Percentiles rank a stretch among this genome's conserved stretches.
These are phyloP conservation scores for Lycopodina hypogea DNA, from an alignment of 37 sponge, comb jelly and placozoan species.

Conservation along the genomic window DNA sequence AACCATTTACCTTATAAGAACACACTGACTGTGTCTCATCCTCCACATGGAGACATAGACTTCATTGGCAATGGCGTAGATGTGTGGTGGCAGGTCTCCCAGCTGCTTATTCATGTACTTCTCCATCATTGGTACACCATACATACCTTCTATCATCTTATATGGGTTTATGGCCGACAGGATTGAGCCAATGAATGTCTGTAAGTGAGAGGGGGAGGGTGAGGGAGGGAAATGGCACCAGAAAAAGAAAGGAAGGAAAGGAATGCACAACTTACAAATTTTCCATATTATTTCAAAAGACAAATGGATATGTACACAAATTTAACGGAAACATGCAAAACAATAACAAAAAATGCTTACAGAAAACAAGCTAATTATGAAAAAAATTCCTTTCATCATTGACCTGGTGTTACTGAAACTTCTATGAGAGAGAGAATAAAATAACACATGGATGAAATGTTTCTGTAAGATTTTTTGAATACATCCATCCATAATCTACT, in stretches of 20 bases:
- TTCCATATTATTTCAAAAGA: too few species aligned
- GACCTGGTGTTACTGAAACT: too few species aligned
- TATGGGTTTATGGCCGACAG: constrained; percentile 95
- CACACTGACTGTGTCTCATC: constrained; percentile 93
- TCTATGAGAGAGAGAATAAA: too few species aligned
- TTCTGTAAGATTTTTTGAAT: too few species aligned
- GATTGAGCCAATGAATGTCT: constrained; percentile 97
- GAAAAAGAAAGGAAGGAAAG: not conserved
- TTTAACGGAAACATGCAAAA: too few species aligned
- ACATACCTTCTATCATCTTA: constrained; percentile 74
- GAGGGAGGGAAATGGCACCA: not conserved
- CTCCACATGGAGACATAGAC: constrained; percentile 93
- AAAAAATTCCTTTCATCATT: too few species aligned
- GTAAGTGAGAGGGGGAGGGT: constrained; percentile 10
- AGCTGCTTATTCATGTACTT: constrained; percentile 81
- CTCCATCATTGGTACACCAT: constrained; percentile 71
- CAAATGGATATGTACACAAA: too few species aligned
- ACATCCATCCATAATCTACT: too few species aligned
- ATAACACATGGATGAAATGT: too few species aligned
- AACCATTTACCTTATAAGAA: constrained; percentile 83
- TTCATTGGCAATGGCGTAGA: constrained; percentile 97
- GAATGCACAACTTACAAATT: too few species aligned
- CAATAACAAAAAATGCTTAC: too few species aligned
- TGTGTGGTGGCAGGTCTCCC: constrained; percentile 92
- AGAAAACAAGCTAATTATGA: too few species aligned